Evolutionary conservation across 2,888 invertebrate species (phyloP).

Genomic region (Trissonchulus latispiculum): DNA sequence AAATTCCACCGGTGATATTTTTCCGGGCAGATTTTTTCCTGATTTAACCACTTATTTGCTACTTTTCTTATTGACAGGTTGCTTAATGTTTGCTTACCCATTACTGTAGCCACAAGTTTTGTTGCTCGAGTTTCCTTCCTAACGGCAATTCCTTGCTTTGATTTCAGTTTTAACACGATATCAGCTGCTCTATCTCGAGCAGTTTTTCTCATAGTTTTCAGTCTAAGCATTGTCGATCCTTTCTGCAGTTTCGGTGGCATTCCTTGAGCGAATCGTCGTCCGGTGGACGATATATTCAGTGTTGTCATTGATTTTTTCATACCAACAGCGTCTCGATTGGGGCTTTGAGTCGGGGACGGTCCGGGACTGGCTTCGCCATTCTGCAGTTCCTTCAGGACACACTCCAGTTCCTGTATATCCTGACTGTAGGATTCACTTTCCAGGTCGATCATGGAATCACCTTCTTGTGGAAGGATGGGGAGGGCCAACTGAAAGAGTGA

Average conservation of each 20-base stretch:
- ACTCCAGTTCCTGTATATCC: neutral
- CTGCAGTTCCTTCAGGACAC: neutral
- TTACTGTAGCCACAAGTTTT: slow-evolving; percentile 47
- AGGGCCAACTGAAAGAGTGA: neutral
- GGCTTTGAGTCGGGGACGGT: neutral
- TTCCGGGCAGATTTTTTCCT: too few relatives aligned
- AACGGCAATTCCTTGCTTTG: slow-evolving; percentile 42
- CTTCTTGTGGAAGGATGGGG: neutral
- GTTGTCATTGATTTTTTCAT: neutral
- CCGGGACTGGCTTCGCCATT: neutral
- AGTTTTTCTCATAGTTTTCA: neutral
- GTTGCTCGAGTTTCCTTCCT: slow-evolving; percentile 42
- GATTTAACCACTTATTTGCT: too few relatives aligned
- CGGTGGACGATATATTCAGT: neutral
- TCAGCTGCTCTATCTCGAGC: slow-evolving; percentile 32
- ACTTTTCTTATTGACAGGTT: too few relatives aligned
- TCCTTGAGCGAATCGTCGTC: too few relatives aligned
- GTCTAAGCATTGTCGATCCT: neutral
- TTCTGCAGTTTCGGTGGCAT: neutral
- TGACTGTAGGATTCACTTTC: neutral
- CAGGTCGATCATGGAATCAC: neutral
- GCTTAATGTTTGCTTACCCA: slow-evolving; percentile 47
- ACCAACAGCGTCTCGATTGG: neutral
- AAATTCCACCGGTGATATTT: too few relatives aligned
- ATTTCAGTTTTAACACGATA: slow-evolving; percentile 33